Base-by-base conservation (phyloP, 64 coral and sea anemone genomes). In the Stichodactyla helianthus region DNA sequence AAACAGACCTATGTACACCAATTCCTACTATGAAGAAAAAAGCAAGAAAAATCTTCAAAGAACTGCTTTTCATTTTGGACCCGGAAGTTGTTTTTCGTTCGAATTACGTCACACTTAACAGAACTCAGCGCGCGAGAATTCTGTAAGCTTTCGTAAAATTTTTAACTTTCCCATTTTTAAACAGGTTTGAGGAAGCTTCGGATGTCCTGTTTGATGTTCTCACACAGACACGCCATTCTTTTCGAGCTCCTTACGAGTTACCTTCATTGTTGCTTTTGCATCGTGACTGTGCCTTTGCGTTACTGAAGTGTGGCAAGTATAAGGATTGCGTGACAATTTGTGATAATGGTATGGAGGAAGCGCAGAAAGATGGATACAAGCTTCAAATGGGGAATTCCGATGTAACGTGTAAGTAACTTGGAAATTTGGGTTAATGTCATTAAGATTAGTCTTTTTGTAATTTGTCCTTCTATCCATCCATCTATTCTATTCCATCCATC, bases 301-400 rank as follows among this genome's bases (percentile, higher is more conserved):
- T 90, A n/a, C 70, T 85, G 2, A 85, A 90, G 77, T 82, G 83
- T 79, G 83, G 10, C n/a, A 61, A 71, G 78, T 51, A 78, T 27
- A 58, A 90, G 59, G 83, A 90, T 51, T 52, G 82, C 57, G 68
- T 90, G 18, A 90, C 89, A n/a, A 50, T 90, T 50, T 90, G 89
- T 86, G 82, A 90, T 61, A 84, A 90, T 51, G 68, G 59, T 26
- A 18, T 90, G 5, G 84, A 22, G 16, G 64, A 88, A 89, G 74
- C 80, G 52, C 50, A 22, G 79, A 26, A 61, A 2, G 23, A 20
- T 26, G 15, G 28, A 88, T 15, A 63, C 60, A 14, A 50, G 51
- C n/a, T 18, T 8, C 10, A 89, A 28, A 23, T 82, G 28, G n/a
- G 59, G 16, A 50, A 55, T 55, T 35, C 23, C 79, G 2, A 84